Conservation (phyloP, 2,797 vertebrate species). For the Pantherophis alleghaniensis region DNA sequence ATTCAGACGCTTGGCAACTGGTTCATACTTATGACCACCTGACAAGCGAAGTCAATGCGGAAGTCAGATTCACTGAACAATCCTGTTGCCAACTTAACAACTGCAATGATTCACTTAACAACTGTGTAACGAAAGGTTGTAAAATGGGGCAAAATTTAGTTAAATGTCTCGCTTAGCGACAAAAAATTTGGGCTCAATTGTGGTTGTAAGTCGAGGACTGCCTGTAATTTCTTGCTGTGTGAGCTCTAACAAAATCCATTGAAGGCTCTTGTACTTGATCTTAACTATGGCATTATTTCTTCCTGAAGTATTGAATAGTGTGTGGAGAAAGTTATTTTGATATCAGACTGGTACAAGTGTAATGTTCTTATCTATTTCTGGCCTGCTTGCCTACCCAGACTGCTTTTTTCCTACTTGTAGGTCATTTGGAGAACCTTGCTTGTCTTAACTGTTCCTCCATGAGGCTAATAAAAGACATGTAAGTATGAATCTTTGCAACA, state of each 20-base stretch:
- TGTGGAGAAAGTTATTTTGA: background rate
- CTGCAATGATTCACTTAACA: background rate
- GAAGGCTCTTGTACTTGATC: background rate
- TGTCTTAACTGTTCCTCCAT: conserved; percentile 82
- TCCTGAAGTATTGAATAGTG: background rate
- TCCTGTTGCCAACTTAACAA: background rate
- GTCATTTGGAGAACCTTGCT: conserved; percentile 73
- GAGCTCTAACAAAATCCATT: background rate
- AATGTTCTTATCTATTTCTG: background rate
- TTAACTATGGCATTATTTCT: background rate
- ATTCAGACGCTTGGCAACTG: background rate
- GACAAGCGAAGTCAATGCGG: background rate
- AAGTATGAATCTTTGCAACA: conserved; percentile 57
- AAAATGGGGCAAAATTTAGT: background rate
- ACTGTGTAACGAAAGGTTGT: background rate
- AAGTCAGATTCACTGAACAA: background rate
- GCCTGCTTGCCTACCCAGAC: background rate
- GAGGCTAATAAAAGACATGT: conserved; percentile 79
- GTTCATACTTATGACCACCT: background rate
- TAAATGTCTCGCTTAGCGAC: background rate
- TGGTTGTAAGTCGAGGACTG: background rate
- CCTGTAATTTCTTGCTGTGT: background rate
- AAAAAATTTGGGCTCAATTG: background rate
- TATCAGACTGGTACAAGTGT: background rate
- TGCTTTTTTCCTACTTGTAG: conserved; percentile 67